phyloP scores from a whole-genome alignment of 2,888 invertebrate species.

The Eumacrocentrus americanus region DNA sequence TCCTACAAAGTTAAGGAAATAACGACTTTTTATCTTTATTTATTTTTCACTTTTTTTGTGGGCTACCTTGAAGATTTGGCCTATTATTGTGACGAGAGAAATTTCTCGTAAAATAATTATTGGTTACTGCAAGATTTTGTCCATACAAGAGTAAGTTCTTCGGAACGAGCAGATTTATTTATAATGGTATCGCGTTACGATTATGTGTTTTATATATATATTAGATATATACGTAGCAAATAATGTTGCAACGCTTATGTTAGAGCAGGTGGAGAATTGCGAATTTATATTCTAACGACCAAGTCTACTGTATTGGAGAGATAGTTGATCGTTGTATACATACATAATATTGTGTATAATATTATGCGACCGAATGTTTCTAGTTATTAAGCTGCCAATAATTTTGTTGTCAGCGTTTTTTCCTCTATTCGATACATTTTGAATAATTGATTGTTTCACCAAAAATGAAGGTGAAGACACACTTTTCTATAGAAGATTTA shows the following conservation, averaged over 20 bases:
- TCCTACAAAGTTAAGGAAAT: slow-evolving; percentile 28
- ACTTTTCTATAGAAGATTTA: slow-evolving; percentile 7
- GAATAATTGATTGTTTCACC: not conserved
- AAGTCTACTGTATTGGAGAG: not conserved
- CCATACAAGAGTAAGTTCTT: too few relatives aligned
- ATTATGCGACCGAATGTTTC: too few relatives aligned
- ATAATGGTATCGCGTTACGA: too few relatives aligned
- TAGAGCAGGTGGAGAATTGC: not conserved
- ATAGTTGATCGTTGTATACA: not conserved
- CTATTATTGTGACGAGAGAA: too few relatives aligned
- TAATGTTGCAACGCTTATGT: not conserved
- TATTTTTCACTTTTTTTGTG: slow-evolving; percentile 4
- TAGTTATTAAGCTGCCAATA: not conserved
- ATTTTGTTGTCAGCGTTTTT: not conserved
- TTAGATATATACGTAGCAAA: not conserved
- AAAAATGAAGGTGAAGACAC: not conserved
- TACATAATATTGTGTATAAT: not conserved
- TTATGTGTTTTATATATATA: too few relatives aligned
- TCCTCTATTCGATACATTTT: not conserved
- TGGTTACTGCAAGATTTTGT: too few relatives aligned
- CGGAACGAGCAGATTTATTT: too few relatives aligned
- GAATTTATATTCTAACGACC: not conserved
- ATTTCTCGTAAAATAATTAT: too few relatives aligned
- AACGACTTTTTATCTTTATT: slow-evolving; percentile 15
- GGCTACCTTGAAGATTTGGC: too few relatives aligned